Base-by-base conservation (phyloP, 2,113 vertebrate species). In the Coreoperca whiteheadi region DNA sequence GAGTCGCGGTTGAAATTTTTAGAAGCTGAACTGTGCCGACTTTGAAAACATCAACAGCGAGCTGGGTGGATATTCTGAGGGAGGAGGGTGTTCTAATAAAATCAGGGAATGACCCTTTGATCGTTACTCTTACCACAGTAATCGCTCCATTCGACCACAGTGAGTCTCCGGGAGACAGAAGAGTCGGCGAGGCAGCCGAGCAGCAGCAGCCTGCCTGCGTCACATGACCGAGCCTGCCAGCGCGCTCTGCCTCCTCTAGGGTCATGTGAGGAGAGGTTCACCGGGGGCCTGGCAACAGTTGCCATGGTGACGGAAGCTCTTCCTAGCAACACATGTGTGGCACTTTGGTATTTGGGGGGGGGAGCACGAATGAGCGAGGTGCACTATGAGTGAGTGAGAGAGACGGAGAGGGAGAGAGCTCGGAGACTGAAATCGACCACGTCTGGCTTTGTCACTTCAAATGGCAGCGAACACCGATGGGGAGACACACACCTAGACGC, bases 261-360 rank as follows among this genome's bases (percentile, higher is more conserved):
- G 93, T 94, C 94, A 94, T 83, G 81, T 93, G 92, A 95, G 91
- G 88, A 92, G 87, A 94, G 76, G 66, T 25, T 82, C 84, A 50
- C 74, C 43, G 78, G 81, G 77, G 74, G 84, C 86, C 71, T 41
- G 68, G 92, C 57, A 80, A 90, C 91, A 54, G 95, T 95, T 94
- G 89, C 94, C 87, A 88, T 84, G 94, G 95, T 8, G 87, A 95
- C 85, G 32, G 87, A 88, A 85, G 92, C 88, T 94, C 95, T 94
- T 89, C 94, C 93, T 93, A 94, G 94, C 94, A 94, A 95, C 94
- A 68, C 76, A 16, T 57, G 46, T 74, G 64, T 66, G 71, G 81
- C 59, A 64, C 53, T 89, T 73, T 60, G 67, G 83, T 82, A 81
- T 88, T 83, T 85, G 60, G 39, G 20, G 48, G 20, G 30, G 79